Percentiles rank a stretch among this genome's conserved stretches.
Conservation (phyloP, 2,888 invertebrate genomes). For the Selenia dentaria region DNA sequence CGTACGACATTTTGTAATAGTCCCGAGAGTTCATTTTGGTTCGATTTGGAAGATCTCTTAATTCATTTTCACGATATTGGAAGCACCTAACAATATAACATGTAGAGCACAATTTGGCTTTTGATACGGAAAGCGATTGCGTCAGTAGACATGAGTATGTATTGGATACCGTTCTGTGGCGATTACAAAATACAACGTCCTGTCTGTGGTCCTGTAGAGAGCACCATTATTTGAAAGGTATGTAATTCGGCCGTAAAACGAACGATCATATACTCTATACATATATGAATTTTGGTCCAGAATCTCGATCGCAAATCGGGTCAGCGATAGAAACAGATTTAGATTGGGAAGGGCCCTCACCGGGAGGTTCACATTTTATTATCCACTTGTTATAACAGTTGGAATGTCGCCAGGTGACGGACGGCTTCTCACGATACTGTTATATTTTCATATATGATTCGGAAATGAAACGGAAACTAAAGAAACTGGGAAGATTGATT, state of each 20-base stretch:
- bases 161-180: slow-evolving; percentile 62
- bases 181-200: slow-evolving; percentile 17
- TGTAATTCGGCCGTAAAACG: slow-evolving; percentile 17
- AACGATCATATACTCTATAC: slow-evolving; percentile 19
- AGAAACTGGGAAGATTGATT: slow-evolving; percentile 16
- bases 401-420: slow-evolving; percentile 50
- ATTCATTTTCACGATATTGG: slow-evolving; percentile 36
- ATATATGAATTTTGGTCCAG: slow-evolving; percentile 38
- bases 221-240: slow-evolving; percentile 19
- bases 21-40: slow-evolving; percentile 70
- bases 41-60: slow-evolving; percentile 25
- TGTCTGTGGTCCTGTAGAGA: too few relatives aligned
- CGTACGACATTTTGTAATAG: slow-evolving; percentile 71
- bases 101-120: slow-evolving; percentile 20
- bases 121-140: slow-evolving; percentile 38
- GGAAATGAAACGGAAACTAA: slow-evolving; percentile 24
- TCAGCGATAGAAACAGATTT: slow-evolving; percentile 52
- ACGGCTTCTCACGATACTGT: slow-evolving; percentile 30
- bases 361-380: slow-evolving; percentile 51
- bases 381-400: slow-evolving; percentile 42
- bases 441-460: slow-evolving; percentile 26
- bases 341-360: slow-evolving; percentile 56
- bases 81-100: slow-evolving; percentile 34
- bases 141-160: slow-evolving; percentile 43
- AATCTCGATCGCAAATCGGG: slow-evolving; percentile 49